A percentile compares a stretch with the other conserved stretches of the same genome.
These are phyloP conservation scores for Zaprionus davidi DNA, from an alignment of 1,140 invertebrate species.

Conservation along the genomic window DNA sequence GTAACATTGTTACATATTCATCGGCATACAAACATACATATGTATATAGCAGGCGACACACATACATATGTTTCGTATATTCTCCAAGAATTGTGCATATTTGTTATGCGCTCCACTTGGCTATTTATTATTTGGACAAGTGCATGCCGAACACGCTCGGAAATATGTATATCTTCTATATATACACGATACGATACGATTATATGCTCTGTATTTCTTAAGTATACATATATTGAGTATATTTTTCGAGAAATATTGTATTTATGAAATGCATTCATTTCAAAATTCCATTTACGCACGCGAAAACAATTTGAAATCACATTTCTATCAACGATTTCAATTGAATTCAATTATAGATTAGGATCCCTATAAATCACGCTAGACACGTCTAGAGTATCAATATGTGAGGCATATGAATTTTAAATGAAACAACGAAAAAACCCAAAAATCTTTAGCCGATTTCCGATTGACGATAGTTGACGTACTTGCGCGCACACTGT, in stretches of 20 bases:
- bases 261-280: conserved; percentile 49
- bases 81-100: conserved; percentile 55
- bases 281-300: conserved; percentile 58
- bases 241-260: conserved; percentile 24
- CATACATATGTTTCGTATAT: conserved; percentile 28
- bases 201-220: neutral
- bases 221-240: neutral
- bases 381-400: conserved; percentile 1
- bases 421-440: conserved; percentile 15
- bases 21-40: conserved; percentile 6
- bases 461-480: neutral
- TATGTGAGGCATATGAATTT: conserved; percentile 5
- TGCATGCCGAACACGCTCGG: conserved; percentile 56
- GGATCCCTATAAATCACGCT: conserved; percentile 5
- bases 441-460: neutral
- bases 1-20: neutral
- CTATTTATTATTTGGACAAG: conserved; percentile 74
- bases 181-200: conserved; percentile 13
- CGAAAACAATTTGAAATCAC: conserved; percentile 8
- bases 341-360: conserved; percentile 46
- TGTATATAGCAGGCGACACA: conserved; percentile 1
- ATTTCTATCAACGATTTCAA: conserved; percentile 27
- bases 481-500: neutral
- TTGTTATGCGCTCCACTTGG: conserved; percentile 45
- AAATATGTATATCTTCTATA: conserved; percentile 13